These are phyloP conservation scores for Choristoneura fumiferana DNA, from an alignment of 1,140 invertebrate genomes.

Conservation along the genomic window DNA sequence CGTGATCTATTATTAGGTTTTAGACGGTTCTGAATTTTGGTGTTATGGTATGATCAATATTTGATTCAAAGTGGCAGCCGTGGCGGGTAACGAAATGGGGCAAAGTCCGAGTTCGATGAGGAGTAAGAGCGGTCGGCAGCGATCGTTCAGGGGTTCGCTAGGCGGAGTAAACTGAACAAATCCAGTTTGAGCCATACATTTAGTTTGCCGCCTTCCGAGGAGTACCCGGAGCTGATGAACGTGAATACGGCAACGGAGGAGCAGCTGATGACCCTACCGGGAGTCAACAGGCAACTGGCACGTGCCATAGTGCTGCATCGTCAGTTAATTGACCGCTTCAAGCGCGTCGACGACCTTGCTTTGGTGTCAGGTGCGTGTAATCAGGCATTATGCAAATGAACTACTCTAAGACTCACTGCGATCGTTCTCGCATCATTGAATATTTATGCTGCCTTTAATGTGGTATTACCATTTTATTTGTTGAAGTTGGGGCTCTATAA, in stretches of 20 bases:
- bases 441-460: conserved; percentile 10
- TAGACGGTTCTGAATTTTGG: conserved; percentile 38
- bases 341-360: conserved; percentile 89
- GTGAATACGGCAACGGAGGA: conserved; percentile 76
- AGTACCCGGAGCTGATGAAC: conserved; percentile 72
- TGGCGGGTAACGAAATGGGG: conserved; percentile 57
- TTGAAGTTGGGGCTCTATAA: too few species aligned
- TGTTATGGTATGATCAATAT: conserved; percentile 49
- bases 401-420: not conserved
- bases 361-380: conserved; percentile 83
- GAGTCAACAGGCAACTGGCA: conserved; percentile 84
- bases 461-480: conserved; percentile 19
- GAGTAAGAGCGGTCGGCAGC: conserved; percentile 54
- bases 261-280: conserved; percentile 88
- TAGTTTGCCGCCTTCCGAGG: conserved; percentile 64
- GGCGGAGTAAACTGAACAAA: conserved; percentile 64
- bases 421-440: conserved; percentile 11
- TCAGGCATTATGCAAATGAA: conserved; percentile 18
- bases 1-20: conserved; percentile 52
- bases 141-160: conserved; percentile 63
- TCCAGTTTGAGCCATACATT: conserved; percentile 72
- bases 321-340: conserved; percentile 87
- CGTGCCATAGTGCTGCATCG: conserved; percentile 88
- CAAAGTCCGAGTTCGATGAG: conserved; percentile 67
- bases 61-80: conserved; percentile 37